phyloP scores from a whole-genome alignment of 1,140 invertebrate genomes.

The Teleogryllus occipitalis region DNA sequence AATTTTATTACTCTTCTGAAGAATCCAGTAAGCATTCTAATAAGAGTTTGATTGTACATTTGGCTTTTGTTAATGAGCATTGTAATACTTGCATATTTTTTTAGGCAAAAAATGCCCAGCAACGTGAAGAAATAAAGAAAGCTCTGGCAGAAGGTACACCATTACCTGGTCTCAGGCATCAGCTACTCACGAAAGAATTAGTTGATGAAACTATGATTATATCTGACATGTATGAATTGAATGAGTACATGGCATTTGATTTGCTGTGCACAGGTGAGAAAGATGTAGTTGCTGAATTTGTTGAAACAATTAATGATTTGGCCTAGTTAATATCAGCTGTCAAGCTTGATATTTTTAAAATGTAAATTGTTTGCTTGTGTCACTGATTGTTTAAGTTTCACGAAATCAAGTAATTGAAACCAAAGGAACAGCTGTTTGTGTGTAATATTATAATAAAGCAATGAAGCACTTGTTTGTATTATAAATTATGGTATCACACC shows the following conservation, averaged over 20 bases:
- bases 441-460: too few relatives aligned
- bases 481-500: too few relatives aligned
- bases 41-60: neutral
- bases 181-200: conserved; percentile 70
- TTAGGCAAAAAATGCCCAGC: conserved; percentile 67
- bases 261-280: conserved; percentile 66
- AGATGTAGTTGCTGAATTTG: neutral
- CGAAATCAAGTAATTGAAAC: too few relatives aligned
- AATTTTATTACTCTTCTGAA: conserved; percentile 81
- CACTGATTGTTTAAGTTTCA: too few relatives aligned
- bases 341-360: too few relatives aligned
- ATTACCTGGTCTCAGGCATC: conserved; percentile 63
- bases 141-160: conserved; percentile 71
- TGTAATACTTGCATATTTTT: conserved; percentile 29
- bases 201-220: conserved; percentile 86
- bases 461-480: too few relatives aligned
- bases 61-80: neutral
- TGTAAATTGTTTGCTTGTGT: too few relatives aligned
- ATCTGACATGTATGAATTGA: conserved; percentile 90
- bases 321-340: too few relatives aligned
- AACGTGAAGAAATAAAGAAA: conserved; percentile 70
- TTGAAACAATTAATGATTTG: too few relatives aligned
- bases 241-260: conserved; percentile 84
- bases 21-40: conserved; percentile 66
- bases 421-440: too few relatives aligned